Conservation (phyloP, 2,888 invertebrate genomes). For the Ctenicera cuprea region DNA sequence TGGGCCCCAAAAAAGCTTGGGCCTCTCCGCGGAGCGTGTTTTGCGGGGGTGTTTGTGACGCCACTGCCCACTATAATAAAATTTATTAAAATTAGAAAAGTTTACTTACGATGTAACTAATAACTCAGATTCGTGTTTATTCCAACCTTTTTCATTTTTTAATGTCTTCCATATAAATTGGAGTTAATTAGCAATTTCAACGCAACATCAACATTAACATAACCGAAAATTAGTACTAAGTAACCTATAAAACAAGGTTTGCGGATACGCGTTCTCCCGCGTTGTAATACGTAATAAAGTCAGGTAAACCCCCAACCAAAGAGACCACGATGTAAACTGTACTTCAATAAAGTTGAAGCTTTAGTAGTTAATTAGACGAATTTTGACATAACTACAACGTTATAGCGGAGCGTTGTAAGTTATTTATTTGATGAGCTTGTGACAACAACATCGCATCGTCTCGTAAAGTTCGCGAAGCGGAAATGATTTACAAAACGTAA, state of each 20-base stretch:
- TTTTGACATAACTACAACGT: conserved; percentile 12
- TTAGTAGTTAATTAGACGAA: conserved; percentile 26
- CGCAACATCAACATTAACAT: conserved; percentile 22
- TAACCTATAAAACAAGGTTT: conserved; percentile 42
- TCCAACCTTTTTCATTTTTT: not conserved
- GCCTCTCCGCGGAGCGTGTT: too few species aligned
- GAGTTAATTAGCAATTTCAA: conserved; percentile 40
- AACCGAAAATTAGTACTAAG: conserved; percentile 43
- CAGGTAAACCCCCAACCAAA: conserved; percentile 27
- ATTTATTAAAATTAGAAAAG: too few species aligned
- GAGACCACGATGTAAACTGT: conserved; percentile 34
- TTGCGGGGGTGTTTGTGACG: too few species aligned
- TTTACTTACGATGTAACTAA: not conserved
- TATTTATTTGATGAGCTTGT: conserved; percentile 14
- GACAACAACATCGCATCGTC: conserved; percentile 15
- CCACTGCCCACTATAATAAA: too few species aligned
- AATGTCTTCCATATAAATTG: conserved; percentile 15
- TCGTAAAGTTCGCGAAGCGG: conserved; percentile 33
- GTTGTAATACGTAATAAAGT: conserved; percentile 43
- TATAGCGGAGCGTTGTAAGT: conserved; percentile 14
- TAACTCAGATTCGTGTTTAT: not conserved
- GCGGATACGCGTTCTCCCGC: conserved; percentile 21
- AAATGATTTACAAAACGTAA: conserved; percentile 38
- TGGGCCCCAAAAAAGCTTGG: too few species aligned
- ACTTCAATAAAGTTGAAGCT: conserved; percentile 31